A percentile compares a stretch with the other conserved stretches of the same genome.
These are phyloP conservation scores for Neodiprion virginianus DNA, from an alignment of 1,140 invertebrate genomes.

Conservation along the genomic window DNA sequence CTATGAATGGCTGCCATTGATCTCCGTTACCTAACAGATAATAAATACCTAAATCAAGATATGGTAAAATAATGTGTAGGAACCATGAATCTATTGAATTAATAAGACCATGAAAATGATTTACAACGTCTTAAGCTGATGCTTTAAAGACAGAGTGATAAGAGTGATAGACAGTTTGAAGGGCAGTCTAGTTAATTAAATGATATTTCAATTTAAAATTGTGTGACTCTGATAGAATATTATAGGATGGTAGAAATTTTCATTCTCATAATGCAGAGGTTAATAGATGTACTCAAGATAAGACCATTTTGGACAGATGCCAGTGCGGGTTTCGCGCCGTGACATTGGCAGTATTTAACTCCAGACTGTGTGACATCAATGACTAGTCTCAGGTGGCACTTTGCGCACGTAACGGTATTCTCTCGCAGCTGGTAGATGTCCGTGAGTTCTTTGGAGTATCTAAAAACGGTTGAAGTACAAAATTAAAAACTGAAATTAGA, in stretches of 20 bases:
- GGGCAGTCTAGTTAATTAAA: no score
- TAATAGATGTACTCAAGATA: no score
- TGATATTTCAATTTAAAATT: no score
- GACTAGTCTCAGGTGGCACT: slow-evolving; percentile 66
- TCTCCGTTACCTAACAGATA: slow-evolving; percentile 48
- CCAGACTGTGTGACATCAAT: slow-evolving; percentile 64
- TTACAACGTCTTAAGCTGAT: slow-evolving; percentile 16
- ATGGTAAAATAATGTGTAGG: slow-evolving; percentile 23
- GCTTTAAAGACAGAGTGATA: slow-evolving; percentile 7
- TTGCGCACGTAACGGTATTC: slow-evolving; percentile 67
- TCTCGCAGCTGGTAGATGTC: slow-evolving; percentile 61
- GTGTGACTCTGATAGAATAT: no score
- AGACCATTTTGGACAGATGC: slow-evolving; percentile 33
- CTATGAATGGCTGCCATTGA: slow-evolving; percentile 80
- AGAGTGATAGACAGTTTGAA: no score
- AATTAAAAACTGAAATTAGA: not conserved
- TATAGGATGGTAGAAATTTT: no score
- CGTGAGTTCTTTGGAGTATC: slow-evolving; percentile 62
- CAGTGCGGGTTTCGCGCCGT: slow-evolving; percentile 26
- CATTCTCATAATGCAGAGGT: no score
- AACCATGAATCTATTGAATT: slow-evolving; percentile 23
- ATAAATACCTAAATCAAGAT: slow-evolving; percentile 26
- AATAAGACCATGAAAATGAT: slow-evolving; percentile 25
- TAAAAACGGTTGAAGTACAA: slow-evolving; percentile 31
- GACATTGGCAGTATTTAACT: slow-evolving; percentile 64